phyloP scores from a whole-genome alignment of 2,888 invertebrate species.

The Tridacna crocea region DNA sequence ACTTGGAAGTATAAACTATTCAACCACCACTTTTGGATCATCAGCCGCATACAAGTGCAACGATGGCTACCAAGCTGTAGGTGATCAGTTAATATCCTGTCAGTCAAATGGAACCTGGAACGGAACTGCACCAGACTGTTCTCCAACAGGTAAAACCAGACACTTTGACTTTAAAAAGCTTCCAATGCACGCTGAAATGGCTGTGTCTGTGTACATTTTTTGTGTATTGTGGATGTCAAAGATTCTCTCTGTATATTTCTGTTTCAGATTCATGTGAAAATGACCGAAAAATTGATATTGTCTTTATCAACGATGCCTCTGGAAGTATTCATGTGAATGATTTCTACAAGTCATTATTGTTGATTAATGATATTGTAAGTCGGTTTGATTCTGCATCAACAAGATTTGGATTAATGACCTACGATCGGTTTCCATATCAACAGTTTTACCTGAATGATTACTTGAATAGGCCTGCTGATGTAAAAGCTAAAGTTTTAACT shows the following conservation, averaged over 20 bases:
- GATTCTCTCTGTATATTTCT: background rate
- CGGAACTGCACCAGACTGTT: slow-evolving; percentile 1
- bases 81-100: background rate
- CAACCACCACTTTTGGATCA: background rate
- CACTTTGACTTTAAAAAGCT: too few species aligned
- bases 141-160: background rate
- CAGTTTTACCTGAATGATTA: background rate
- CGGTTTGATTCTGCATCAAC: slow-evolving; percentile 2
- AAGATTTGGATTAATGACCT: background rate
- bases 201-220: too few species aligned
- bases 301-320: slow-evolving; percentile 3
- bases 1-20: background rate
- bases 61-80: background rate
- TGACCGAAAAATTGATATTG: background rate
- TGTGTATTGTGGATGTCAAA: background rate
- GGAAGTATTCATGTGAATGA: background rate
- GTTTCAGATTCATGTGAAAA: background rate
- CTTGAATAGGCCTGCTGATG: background rate
- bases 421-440: background rate
- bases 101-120: background rate
- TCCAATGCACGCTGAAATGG: too few species aligned
- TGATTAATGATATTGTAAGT: background rate
- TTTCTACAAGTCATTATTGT: background rate
- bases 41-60: background rate
- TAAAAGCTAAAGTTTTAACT: background rate